Conservation (phyloP, 2,113 vertebrate genomes). For the Xerus inauris region DNA sequence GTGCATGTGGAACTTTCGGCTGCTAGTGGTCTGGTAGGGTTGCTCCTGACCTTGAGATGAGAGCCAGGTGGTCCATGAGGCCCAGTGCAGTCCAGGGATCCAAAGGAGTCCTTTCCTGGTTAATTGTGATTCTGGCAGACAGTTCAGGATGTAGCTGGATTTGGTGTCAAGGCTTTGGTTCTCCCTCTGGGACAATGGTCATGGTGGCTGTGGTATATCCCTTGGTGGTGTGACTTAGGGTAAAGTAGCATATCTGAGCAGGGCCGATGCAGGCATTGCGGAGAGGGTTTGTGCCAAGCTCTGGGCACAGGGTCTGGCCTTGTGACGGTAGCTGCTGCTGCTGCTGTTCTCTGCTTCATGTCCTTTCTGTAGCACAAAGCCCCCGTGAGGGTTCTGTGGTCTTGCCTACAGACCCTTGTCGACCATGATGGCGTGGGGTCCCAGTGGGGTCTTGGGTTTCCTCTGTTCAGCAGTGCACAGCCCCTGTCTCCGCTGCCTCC, state of each 20-base stretch:
- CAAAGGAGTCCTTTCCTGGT: neutral
- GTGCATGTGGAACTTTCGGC: rapidly evolving
- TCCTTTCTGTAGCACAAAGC: neutral
- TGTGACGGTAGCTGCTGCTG: rapidly evolving
- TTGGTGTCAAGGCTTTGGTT: neutral
- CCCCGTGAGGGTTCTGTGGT: neutral
- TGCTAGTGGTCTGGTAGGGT: neutral
- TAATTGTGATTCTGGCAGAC: neutral
- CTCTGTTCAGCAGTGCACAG: too few species aligned
- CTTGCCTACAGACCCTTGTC: neutral
- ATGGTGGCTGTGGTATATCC: neutral
- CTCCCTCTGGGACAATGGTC: rapidly evolving
- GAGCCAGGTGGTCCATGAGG: rapidly evolving
- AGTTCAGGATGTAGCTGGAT: neutral
- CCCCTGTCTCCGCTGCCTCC: neutral
- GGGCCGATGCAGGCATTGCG: neutral
- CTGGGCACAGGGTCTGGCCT: neutral
- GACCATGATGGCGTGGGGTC: neutral
- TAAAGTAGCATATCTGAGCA: neutral
- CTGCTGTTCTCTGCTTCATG: rapidly evolving
- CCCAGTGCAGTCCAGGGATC: neutral
- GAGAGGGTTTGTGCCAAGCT: neutral
- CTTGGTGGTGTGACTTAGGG: neutral
- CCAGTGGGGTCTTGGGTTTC: neutral
- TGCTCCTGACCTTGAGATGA: neutral